Percentiles rank a stretch among this genome's conserved stretches.
These are phyloP conservation scores for Eupleurogrammus muticus DNA, from an alignment of 2,797 vertebrate genomes.

Conservation along the genomic window DNA sequence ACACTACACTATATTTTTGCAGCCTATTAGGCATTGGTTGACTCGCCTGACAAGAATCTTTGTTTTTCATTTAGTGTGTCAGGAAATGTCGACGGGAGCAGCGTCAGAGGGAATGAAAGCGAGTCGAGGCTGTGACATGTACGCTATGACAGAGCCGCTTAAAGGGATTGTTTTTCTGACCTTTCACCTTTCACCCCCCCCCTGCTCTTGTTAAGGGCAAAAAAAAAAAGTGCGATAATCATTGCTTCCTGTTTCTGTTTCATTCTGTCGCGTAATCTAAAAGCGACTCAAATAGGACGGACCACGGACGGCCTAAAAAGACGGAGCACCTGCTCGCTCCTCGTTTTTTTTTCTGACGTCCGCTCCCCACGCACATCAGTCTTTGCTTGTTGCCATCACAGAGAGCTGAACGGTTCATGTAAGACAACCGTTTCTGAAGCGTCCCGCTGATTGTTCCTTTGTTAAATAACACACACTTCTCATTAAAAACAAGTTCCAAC, in stretches of 20 bases:
- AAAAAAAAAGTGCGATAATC: conserved; percentile 17
- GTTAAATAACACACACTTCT: conserved; percentile 11
- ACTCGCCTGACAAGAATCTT: conserved; percentile 52
- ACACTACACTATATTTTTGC: neutral
- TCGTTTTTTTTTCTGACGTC: conserved; percentile 26
- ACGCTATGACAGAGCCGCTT: conserved; percentile 8
- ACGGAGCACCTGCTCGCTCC: neutral
- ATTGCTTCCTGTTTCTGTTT: conserved; percentile 15
- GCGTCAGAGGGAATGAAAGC: conserved; percentile 40
- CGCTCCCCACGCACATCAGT: neutral
- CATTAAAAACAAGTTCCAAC: neutral
- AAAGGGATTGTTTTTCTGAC: neutral
- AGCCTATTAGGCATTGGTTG: conserved; percentile 64
- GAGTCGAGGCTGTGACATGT: conserved; percentile 7
- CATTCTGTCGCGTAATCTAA: conserved; percentile 7
- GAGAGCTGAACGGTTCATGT: conserved; percentile 39
- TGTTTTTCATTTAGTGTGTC: conserved; percentile 37
- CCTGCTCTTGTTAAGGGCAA: conserved; percentile 6
- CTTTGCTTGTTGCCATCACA: conserved; percentile 29
- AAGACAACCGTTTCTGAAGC: conserved; percentile 44
- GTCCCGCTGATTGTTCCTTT: conserved; percentile 25
- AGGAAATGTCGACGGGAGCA: conserved; percentile 21
- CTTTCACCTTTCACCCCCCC: too few relatives aligned
- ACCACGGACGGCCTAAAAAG: neutral
- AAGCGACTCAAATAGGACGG: too few relatives aligned